A percentile compares a stretch with the other conserved stretches of the same genome.
These are phyloP conservation scores for Petromus typicus DNA, from an alignment of 2,113 vertebrate species.

Conservation along the genomic window DNA sequence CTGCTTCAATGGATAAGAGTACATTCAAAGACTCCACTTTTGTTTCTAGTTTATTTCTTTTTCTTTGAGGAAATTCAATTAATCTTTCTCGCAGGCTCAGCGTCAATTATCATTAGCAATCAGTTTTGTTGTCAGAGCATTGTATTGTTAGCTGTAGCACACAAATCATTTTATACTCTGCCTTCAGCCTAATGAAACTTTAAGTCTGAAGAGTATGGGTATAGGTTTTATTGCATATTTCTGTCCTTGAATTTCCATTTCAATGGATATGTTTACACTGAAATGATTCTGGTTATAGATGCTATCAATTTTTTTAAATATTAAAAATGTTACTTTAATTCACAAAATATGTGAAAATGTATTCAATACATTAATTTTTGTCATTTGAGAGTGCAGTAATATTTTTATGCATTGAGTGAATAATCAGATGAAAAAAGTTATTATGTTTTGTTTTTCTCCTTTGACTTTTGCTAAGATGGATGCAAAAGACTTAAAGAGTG, in stretches of 20 bases:
- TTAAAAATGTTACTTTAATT: constrained; percentile 16
- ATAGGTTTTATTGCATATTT: constrained; percentile 30
- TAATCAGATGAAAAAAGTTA: constrained; percentile 7
- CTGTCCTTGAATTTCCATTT: constrained; percentile 49
- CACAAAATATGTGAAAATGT: not conserved
- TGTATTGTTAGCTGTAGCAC: not conserved
- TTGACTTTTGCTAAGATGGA: not conserved
- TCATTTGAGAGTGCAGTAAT: not conserved
- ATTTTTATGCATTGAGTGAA: not conserved
- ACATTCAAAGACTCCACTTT: not conserved
- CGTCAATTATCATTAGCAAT: constrained; percentile 23
- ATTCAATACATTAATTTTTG: not conserved
- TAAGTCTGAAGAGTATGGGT: not conserved
- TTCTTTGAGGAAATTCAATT: not conserved
- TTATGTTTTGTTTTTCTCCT: not conserved
- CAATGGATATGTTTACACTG: not conserved
- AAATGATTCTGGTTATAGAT: not conserved
- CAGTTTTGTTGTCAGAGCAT: not conserved
- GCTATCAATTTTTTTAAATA: not conserved
- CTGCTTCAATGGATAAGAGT: not conserved
- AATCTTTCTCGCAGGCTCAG: not conserved
- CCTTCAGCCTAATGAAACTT: not conserved
- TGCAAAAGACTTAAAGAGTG: not conserved
- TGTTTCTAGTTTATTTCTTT: constrained; percentile 16
- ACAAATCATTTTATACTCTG: not conserved